These are phyloP conservation scores for Cantharis lateralis DNA, from an alignment of 2,888 invertebrate genomes.

Conservation along the genomic window DNA sequence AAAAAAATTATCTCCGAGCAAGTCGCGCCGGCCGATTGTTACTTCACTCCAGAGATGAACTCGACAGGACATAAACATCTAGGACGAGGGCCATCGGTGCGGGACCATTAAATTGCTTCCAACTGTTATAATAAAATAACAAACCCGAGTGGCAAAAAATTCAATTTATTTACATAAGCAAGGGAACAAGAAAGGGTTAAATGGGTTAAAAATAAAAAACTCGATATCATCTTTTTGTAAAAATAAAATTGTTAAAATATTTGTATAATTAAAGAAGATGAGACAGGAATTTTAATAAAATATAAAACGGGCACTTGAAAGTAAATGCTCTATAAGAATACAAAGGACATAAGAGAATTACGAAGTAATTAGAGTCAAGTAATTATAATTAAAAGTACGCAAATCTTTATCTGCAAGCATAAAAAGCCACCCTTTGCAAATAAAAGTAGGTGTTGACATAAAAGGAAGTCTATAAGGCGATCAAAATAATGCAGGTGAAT, in stretches of 20 bases:
- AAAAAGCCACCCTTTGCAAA: slow-evolving; percentile 4
- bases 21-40: not conserved
- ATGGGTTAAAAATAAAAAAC: not conserved
- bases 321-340: not conserved
- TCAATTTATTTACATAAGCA: not conserved
- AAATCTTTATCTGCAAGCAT: not conserved
- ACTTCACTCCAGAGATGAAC: not conserved
- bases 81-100: not conserved
- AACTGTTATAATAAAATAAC: not conserved
- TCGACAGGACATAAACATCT: not conserved
- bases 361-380: not conserved
- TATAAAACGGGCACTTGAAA: not conserved
- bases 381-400: not conserved
- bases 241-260: not conserved
- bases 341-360: not conserved
- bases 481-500: slow-evolving; percentile 32
- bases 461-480: slow-evolving; percentile 31
- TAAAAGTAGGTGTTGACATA: slow-evolving; percentile 24
- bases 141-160: not conserved
- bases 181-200: not conserved
- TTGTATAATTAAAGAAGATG: not conserved
- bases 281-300: not conserved
- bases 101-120: not conserved
- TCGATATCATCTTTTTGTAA: not conserved
- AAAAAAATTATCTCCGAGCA: not conserved